Evolutionary conservation across 2,113 vertebrate species (phyloP).

Genomic region (Tympanuchus pallidicinctus): DNA sequence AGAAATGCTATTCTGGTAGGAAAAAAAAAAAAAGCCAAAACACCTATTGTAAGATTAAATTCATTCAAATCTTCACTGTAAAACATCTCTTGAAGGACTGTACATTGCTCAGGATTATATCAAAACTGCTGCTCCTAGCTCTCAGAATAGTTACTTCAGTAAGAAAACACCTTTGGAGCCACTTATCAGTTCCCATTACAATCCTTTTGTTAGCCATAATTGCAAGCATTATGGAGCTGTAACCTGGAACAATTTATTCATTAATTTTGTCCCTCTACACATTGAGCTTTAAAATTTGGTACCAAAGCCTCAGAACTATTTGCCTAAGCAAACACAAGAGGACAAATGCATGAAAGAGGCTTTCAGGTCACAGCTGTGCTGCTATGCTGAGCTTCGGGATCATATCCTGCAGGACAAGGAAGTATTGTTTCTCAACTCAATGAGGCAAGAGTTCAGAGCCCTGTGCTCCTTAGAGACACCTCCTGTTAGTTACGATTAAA

Average conservation of each 20-base stretch:
- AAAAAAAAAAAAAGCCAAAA: neutral
- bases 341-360: neutral
- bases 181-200: neutral
- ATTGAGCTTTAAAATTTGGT: neutral
- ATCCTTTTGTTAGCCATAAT: neutral
- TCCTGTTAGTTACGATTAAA: conserved; percentile 15
- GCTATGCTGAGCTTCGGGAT: neutral
- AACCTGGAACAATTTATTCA: neutral
- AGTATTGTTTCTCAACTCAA: conserved; percentile 5
- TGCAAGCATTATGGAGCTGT: neutral
- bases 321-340: neutral
- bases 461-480: neutral
- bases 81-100: neutral
- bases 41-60: neutral
- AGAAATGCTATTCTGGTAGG: neutral
- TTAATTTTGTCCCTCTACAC: neutral
- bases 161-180: neutral
- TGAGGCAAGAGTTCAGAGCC: neutral
- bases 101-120: neutral
- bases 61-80: neutral
- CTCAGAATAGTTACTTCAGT: neutral
- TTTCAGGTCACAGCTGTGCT: conserved; percentile 32
- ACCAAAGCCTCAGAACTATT: neutral
- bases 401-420: neutral
- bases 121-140: neutral